Conservation (phyloP, 2,113 vertebrate species). For the Nothobranchius kuhntae region DNA sequence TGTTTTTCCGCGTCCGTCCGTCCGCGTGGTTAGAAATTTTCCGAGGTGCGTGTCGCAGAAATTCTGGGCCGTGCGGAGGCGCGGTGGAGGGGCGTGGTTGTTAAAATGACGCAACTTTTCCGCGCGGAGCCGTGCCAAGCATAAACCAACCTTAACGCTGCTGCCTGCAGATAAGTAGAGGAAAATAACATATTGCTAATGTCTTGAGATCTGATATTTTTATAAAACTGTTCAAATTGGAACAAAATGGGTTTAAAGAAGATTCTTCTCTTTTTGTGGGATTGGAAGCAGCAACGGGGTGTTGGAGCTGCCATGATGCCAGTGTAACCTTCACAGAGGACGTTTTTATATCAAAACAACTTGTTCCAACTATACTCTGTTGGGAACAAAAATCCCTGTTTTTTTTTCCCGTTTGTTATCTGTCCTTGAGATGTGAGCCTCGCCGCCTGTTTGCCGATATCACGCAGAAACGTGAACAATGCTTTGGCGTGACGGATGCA, state of each 20-base stretch:
- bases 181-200: too few relatives aligned
- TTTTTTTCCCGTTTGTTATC: background rate
- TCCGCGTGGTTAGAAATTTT: too few relatives aligned
- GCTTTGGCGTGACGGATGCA: conserved; percentile 8
- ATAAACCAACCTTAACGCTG: too few relatives aligned
- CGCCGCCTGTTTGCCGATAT: background rate
- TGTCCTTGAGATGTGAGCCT: conserved; percentile 6
- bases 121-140: too few relatives aligned
- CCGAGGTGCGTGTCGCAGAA: too few relatives aligned
- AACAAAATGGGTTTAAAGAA: background rate
- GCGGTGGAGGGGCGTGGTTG: too few relatives aligned
- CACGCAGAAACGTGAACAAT: conserved; percentile 6
- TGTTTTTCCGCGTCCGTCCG: too few relatives aligned
- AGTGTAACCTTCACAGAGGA: conserved; percentile 2
- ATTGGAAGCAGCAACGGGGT: background rate
- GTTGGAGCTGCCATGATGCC: conserved; percentile 3
- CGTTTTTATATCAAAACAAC: background rate
- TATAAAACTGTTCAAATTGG: background rate
- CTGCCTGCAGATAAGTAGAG: too few relatives aligned
- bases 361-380: accelerated
- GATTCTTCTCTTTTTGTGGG: background rate
- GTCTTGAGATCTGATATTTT: too few relatives aligned
- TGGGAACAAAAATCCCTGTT: background rate
- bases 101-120: too few relatives aligned
- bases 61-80: too few relatives aligned